Base-by-base conservation (phyloP, 2,888 invertebrate species). In the Furcula furcula region DNA sequence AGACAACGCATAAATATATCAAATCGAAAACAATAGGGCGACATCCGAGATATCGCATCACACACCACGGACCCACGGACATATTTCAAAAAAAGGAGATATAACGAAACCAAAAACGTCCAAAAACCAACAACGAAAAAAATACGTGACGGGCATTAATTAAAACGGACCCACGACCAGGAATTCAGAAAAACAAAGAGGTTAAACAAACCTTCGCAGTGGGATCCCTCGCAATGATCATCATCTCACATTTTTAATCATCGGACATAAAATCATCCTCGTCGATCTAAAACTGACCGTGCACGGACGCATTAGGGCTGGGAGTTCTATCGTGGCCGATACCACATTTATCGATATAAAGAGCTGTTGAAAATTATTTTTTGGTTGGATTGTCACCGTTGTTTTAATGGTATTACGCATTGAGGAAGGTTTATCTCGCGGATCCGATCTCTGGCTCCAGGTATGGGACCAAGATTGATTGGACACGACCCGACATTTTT, bases 91-190 rank as follows among this genome's bases (percentile, higher is more conserved):
- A 87, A 80, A 40, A 5, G 63, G 66, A 73, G 69, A 77, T 73
- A 76, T 76, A 76, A 84, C 65, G 65, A 49, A 60, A 60, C 63
- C 55, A 63, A 65, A 62, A 50, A 51, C 56, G 59, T 65, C 57
- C 55, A 68, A 77, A 82, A 83, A 78, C 77, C 68, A 77, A 81
- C 80, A 76, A 69, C 71, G 73, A 79, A 86, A 86, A 86, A 86
- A 85, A 84, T 78, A 84, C 86, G 89, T 88, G 89, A 88, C 83
- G 82, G 83, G 86, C 87, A 89, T 89, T 89, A 89, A 89, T 89
- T 89, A 89, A 89, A 89, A 87, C 77, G 82, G 85, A 85, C 83
- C 84, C 84, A 81, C 81, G 80, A 79, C 77, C 77, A 78, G 81
- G 84, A 80, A 80, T 81, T 67, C 83, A 81, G 80, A 86, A 86